Percentiles rank a stretch among this genome's conserved stretches.
phyloP scores from a whole-genome alignment of 2,113 vertebrate genomes.

The Equus quagga region DNA sequence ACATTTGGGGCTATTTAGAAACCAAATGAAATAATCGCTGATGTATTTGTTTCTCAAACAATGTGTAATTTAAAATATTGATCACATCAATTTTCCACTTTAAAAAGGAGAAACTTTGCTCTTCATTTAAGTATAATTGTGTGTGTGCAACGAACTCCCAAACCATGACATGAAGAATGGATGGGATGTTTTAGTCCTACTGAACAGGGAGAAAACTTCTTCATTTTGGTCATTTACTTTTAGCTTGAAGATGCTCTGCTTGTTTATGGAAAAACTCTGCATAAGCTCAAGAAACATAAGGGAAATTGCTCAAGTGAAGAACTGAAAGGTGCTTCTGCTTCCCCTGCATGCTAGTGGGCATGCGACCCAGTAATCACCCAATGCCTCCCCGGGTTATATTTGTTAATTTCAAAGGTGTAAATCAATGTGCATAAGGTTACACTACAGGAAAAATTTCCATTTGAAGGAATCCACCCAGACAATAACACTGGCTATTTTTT shows the following conservation, averaged over 20 bases:
- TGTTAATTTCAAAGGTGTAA: neutral
- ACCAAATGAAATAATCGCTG: neutral
- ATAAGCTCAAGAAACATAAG: neutral
- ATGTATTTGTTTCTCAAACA: neutral
- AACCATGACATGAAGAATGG: neutral
- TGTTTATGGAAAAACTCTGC: neutral
- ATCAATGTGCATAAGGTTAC: rapidly evolving
- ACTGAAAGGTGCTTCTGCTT: rapidly evolving
- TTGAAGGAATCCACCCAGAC: neutral
- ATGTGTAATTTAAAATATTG: neutral
- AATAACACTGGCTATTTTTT: neutral
- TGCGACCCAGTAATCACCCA: rapidly evolving
- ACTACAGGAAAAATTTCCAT: neutral
- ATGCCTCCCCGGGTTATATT: rapidly evolving
- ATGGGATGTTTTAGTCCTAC: neutral
- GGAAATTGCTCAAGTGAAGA: neutral
- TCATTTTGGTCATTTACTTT: neutral
- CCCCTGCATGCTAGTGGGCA: rapidly evolving
- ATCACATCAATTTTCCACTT: neutral
- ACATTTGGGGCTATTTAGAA: neutral
- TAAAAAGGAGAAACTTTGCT: neutral
- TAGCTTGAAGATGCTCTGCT: neutral
- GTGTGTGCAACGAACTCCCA: neutral
- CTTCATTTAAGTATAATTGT: neutral
- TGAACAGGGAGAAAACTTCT: neutral